Evolutionary conservation across 1,140 invertebrate species (phyloP).

Genomic region (Pteromalus puparum): DNA sequence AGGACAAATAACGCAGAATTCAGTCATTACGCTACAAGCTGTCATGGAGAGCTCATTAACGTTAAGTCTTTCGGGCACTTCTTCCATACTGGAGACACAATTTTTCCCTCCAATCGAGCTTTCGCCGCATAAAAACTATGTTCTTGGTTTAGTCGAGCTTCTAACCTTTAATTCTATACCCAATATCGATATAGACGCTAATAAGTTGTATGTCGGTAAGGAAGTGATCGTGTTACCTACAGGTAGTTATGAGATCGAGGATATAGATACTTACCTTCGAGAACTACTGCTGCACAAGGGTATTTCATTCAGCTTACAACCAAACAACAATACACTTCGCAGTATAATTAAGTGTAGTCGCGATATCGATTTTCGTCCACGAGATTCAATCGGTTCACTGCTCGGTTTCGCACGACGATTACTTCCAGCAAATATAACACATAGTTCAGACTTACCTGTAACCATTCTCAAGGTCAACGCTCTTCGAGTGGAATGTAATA

Average conservation of each 20-base stretch:
- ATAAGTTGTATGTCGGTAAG: not conserved
- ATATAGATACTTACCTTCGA: not conserved
- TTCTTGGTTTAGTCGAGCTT: not conserved
- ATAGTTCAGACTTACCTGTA: constrained; percentile 1
- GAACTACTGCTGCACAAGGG: not conserved
- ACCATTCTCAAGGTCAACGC: not conserved
- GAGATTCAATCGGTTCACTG: not conserved
- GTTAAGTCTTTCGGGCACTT: not conserved
- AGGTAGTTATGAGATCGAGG: not conserved
- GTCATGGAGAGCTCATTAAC: constrained; percentile 1
- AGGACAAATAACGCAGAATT: too few species aligned
- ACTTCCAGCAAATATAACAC: not conserved
- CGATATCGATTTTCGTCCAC: not conserved
- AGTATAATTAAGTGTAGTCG: not conserved
- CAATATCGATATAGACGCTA: not conserved
- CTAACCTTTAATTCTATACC: not conserved
- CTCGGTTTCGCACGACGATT: not conserved
- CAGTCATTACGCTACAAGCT: too few species aligned
- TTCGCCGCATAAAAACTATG: too few species aligned
- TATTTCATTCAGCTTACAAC: not conserved
- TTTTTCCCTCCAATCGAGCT: too few species aligned
- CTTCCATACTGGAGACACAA: too few species aligned
- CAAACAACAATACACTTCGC: not conserved
- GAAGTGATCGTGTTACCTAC: not conserved
- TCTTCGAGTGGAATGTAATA: not conserved